phyloP scores from a whole-genome alignment of 2,797 vertebrate species.

The Thunnus albacares region DNA sequence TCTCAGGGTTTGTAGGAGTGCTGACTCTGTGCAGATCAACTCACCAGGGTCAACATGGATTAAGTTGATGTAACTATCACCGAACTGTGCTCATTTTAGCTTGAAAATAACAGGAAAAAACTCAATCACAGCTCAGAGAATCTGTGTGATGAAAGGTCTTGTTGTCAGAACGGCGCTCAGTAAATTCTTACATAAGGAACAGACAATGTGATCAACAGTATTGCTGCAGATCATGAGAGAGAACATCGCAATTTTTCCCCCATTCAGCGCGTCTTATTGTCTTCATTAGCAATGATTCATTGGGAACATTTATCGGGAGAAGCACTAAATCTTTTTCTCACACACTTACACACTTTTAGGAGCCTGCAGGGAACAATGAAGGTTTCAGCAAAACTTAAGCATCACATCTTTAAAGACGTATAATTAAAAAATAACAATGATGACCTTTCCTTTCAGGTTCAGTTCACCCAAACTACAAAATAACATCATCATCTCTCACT shows the following conservation, averaged over 20 bases:
- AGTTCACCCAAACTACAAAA: neutral
- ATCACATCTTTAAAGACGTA: neutral
- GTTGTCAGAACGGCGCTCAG: neutral
- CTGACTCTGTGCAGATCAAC: slow-evolving; percentile 29
- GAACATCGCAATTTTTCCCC: slow-evolving; percentile 21
- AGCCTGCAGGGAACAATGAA: slow-evolving; percentile 13
- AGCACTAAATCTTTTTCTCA: slow-evolving; percentile 5
- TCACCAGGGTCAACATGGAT: slow-evolving; percentile 17
- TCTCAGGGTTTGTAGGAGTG: slow-evolving; percentile 24
- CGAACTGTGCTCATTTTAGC: neutral
- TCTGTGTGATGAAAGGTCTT: slow-evolving; percentile 1
- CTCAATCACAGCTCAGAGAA: neutral
- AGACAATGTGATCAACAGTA: slow-evolving; percentile 14
- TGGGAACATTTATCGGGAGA: slow-evolving; percentile 8
- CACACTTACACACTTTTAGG: neutral
- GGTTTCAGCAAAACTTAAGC: slow-evolving; percentile 9
- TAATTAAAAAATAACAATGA: too few relatives aligned
- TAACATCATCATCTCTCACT: neutral
- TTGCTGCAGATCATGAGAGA: slow-evolving; percentile 10
- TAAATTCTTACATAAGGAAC: neutral
- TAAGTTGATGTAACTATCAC: slow-evolving; percentile 29
- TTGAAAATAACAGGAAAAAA: neutral
- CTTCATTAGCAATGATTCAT: slow-evolving; percentile 43
- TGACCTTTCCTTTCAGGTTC: neutral
- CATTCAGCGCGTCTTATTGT: slow-evolving; percentile 7